A percentile compares a stretch with the other conserved stretches of the same genome.
phyloP scores from a whole-genome alignment of 2,113 vertebrate species.

The Chitala chitala region DNA sequence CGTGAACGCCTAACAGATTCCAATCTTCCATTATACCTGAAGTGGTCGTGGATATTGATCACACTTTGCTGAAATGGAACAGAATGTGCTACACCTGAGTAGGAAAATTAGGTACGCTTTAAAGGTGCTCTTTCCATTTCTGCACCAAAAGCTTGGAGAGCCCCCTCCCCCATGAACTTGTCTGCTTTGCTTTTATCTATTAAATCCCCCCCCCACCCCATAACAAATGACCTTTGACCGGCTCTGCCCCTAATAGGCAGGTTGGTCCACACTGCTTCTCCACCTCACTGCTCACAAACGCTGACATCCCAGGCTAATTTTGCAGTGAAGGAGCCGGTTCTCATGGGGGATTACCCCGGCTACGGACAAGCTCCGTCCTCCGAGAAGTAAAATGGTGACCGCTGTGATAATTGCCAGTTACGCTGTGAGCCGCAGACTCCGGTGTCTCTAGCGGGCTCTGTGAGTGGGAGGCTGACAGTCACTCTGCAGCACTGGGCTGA shows the following conservation, averaged over 20 bases:
- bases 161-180: no score
- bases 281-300: neutral
- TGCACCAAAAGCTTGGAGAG: no score
- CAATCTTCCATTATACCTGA: constrained; percentile 32
- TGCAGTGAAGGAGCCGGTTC: neutral
- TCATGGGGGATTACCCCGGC: neutral
- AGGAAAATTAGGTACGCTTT: no score
- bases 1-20: neutral
- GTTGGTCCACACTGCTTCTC: no score
- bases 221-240: neutral
- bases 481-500: neutral
- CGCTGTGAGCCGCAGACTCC: no score
- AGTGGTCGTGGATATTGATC: constrained; percentile 29
- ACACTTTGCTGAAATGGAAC: constrained; percentile 18
- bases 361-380: neutral
- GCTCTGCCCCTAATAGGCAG: neutral
- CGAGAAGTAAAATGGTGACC: neutral
- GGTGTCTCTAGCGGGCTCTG: neutral
- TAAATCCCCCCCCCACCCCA: neutral
- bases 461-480: neutral
- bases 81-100: constrained; percentile 1
- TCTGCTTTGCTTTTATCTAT: neutral
- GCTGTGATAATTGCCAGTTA: neutral
- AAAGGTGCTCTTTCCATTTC: neutral
- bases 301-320: neutral